phyloP scores from a whole-genome alignment of 2,888 invertebrate species.

The Acanthosepion esculentum region DNA sequence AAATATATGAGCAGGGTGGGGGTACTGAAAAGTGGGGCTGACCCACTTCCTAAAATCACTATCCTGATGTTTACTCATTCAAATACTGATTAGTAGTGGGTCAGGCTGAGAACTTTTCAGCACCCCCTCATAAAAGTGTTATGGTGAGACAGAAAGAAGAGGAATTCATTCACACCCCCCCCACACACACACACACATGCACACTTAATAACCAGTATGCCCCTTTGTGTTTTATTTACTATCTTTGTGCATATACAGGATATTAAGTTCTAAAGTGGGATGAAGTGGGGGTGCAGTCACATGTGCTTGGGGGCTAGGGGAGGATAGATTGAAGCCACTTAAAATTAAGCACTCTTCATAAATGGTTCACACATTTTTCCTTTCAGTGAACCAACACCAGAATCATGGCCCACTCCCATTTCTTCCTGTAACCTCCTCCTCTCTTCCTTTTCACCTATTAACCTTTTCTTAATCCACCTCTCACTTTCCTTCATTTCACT shows the following conservation, averaged over 20 bases:
- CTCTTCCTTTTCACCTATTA: neutral
- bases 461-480: neutral
- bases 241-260: neutral
- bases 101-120: too few relatives aligned
- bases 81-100: too few relatives aligned
- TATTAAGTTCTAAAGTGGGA: neutral
- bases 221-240: neutral
- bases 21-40: too few relatives aligned
- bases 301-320: neutral
- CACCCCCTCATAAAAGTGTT: too few relatives aligned
- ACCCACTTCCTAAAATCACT: too few relatives aligned
- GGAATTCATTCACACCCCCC: neutral
- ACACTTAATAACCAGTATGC: neutral
- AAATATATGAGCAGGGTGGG: too few relatives aligned
- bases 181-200: conserved; percentile 41
- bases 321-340: neutral
- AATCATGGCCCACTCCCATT: neutral
- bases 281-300: neutral
- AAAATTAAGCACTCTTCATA: conserved; percentile 8
- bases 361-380: neutral
- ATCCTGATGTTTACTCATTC: too few relatives aligned
- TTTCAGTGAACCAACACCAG: neutral
- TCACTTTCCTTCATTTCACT: too few relatives aligned
- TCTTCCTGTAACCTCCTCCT: neutral
- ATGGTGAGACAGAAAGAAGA: neutral